Conservation (phyloP, 2,113 vertebrate genomes). For the Gopherus flavomarginatus region DNA sequence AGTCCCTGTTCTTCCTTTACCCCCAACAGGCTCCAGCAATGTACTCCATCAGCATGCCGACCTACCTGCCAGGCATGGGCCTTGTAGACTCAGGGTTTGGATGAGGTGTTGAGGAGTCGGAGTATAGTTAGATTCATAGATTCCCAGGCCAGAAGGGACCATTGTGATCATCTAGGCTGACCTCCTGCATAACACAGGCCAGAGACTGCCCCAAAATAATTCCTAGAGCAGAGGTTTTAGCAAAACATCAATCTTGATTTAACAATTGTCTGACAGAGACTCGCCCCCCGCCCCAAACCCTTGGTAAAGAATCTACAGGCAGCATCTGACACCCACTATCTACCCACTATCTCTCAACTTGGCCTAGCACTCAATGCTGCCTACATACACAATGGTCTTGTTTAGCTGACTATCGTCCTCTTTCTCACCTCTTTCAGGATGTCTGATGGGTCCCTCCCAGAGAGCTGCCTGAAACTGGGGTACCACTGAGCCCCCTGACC, state of each 20-base stretch:
- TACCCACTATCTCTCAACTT: no score
- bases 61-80: neutral
- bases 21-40: neutral
- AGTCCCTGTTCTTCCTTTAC: accelerated
- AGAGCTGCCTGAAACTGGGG: no score
- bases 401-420: neutral
- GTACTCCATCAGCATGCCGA: accelerated
- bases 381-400: neutral
- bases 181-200: no score
- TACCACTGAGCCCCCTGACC: no score
- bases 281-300: neutral
- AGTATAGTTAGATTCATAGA: neutral
- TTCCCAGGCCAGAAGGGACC: neutral
- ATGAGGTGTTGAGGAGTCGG: neutral
- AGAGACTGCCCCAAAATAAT: no score
- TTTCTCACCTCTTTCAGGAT: neutral
- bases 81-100: neutral
- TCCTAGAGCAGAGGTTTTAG: neutral
- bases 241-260: neutral
- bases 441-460: no score
- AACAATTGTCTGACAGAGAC: neutral
- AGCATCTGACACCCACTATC: no score
- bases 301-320: neutral
- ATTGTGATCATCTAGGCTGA: neutral
- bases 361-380: neutral